phyloP scores from a whole-genome alignment of 2,888 invertebrate species.

The Muscina levida region DNA sequence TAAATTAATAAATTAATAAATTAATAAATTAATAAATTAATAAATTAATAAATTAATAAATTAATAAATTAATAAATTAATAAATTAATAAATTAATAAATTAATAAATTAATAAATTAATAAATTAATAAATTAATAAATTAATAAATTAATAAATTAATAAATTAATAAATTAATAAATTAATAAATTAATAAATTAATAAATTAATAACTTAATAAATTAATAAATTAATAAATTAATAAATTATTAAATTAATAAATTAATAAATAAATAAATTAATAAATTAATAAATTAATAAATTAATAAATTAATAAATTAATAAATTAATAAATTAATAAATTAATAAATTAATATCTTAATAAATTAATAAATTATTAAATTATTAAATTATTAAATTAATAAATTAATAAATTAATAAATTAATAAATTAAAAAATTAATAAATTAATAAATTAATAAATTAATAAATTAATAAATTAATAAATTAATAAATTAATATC shows the following conservation, averaged over 20 bases:
- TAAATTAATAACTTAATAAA: conserved; percentile 17
- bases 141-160: conserved; percentile 4
- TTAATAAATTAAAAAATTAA: conserved; percentile 6
- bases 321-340: conserved; percentile 17
- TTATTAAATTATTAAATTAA: neutral
- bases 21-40: conserved; percentile 12
- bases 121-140: conserved; percentile 1
- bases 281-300: conserved; percentile 17
- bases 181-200: conserved; percentile 10
- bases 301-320: conserved; percentile 12
- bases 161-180: conserved; percentile 12
- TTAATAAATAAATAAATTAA: conserved; percentile 10
- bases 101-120: neutral
- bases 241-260: conserved; percentile 14
- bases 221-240: conserved; percentile 13
- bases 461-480: conserved; percentile 12
- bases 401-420: conserved; percentile 17
- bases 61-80: neutral
- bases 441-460: conserved; percentile 17
- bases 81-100: neutral
- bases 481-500: conserved; percentile 11
- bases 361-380: conserved; percentile 14
- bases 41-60: conserved; percentile 17
- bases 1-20: conserved; percentile 13
- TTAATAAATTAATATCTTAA: conserved; percentile 10